Base-by-base conservation (phyloP, 2,113 vertebrate genomes). In the Oriolus oriolus region DNA sequence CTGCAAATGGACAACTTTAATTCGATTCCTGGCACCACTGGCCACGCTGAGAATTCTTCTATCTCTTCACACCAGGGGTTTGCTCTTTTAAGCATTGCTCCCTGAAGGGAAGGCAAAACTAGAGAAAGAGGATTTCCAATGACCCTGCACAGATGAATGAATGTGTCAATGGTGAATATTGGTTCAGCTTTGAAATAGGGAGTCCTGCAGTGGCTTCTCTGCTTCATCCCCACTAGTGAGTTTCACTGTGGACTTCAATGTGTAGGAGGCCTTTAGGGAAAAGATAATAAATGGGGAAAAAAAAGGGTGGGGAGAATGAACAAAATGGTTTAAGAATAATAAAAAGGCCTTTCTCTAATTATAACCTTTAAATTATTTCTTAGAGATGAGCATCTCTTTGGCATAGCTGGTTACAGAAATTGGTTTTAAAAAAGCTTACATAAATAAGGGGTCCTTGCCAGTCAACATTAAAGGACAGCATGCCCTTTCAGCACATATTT, bases 81-180 rank as follows among this genome's bases (percentile, higher is more conserved):
- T 98, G 97, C 93, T 98, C 98, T 98, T 98, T 98, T 98, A 98
- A 98, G 97, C 96, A 98, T 52, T 97, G 98, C 98, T 98, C 98
- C 98, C 98, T 98, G 98, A 98, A 98, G 98, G 97, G 98, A 98
- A 98, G 96, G 97, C 96, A 98, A 98, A 98, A 97, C 97, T 96
- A 98, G 97, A 97, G 97, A 98, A 98, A 97, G 98, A 98, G 97
- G 98, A 98, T 98, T 98, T 98, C 98, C 98, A 98, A 95, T 97
- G 98, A 98, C 98, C 98, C 98, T 97, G 98, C 97, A 97, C 98
- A 98, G 98, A 98, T 98, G 97, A 98, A 98, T 98, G 98, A 97
- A 96, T 96, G 97, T 98, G 98, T 98, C 98, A 98, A 98, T 98
- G 98, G 97, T 97, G 98, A 98, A 98, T 98, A 98, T 98, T 98